Base-by-base conservation (phyloP, 2,888 invertebrate genomes). In the Torymus auratus region DNA sequence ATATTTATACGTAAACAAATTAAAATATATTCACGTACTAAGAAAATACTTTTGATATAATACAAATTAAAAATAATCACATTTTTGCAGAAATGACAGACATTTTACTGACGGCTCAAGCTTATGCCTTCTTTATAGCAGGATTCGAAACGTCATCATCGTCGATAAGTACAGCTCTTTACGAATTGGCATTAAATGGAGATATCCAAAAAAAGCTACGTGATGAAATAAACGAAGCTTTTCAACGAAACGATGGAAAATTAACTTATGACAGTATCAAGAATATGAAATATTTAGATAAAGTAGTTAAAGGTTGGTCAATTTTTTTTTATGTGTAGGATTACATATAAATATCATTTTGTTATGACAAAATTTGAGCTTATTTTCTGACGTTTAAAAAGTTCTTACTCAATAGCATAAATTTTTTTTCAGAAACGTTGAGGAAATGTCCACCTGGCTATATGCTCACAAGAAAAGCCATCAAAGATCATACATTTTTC, bases 61-160 rank as follows among this genome's bases (percentile, higher is more conserved):
- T 10, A 7, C 7, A 41, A 41, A 41, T 41, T 41, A 1, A 41
- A 41, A 41, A 7, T 41, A 41, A 41, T 41, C 71, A 41, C 7
- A 41, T 69, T 50, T 60, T 78, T 84, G n/a, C 83, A 89, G 89
- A 86, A 53, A 81, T 90, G 15, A 88, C 88, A 0, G 89, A 90
- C 55, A 83, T 82, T 5, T 78, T 88, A 3, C 84, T 91, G 20
- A 86, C 89, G 2, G 87, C 91, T 2, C 91, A 91, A 73, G 88
- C 90, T 0, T 88, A 91, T 64, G 85, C 91, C 10, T 92, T 92
- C 84, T 91, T 91, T 78, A 62, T 88, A n/a, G 92, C 91, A 23
- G 92, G 92, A 7, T 92, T 91, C 82, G 92, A 92, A 84, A 91
- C 91, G 0, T 91, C 91, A 0, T 91, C 92, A 0, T 87, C 91